Conservation (phyloP, 2,113 vertebrate species). For the Cyanoramphus novaezelandiae region DNA sequence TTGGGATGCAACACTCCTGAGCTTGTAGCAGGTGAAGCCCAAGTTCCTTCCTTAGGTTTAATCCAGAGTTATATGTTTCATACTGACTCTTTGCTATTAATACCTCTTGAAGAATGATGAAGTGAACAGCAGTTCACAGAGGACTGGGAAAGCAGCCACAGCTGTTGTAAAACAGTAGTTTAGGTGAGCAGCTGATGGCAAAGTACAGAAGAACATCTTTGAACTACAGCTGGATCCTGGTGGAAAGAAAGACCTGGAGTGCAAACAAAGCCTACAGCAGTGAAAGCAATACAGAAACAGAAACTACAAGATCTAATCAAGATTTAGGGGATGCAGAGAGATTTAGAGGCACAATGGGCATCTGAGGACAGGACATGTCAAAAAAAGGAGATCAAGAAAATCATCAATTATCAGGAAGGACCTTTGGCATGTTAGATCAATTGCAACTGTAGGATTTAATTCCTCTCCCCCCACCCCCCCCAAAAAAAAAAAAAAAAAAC, state of each 20-base stretch:
- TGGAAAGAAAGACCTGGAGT: background rate
- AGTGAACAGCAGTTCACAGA: background rate
- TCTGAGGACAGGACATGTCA: background rate
- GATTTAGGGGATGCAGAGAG: background rate
- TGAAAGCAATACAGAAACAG: background rate
- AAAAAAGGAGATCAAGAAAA: constrained; percentile 26
- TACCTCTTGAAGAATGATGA: background rate
- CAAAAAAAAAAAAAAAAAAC: no score
- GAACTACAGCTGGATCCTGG: background rate
- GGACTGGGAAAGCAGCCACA: background rate
- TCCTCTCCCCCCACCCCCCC: background rate
- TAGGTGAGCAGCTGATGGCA: background rate
- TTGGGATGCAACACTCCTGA: no score
- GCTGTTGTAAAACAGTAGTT: background rate
- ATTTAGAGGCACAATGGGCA: background rate
- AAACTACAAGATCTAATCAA: constrained; percentile 5
- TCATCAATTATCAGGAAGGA: background rate
- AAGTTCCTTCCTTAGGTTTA: background rate
- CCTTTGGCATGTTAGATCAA: background rate
- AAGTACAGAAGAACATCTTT: constrained; percentile 3
- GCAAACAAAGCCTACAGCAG: background rate
- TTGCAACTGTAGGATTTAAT: background rate
- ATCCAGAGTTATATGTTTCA: background rate
- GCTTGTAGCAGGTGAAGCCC: background rate
- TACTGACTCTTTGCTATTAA: background rate